Evolutionary conservation across 2,113 vertebrate species (phyloP), one percentile per base, ranked within the genome.

Genomic region (Sialia sialis): DNA sequence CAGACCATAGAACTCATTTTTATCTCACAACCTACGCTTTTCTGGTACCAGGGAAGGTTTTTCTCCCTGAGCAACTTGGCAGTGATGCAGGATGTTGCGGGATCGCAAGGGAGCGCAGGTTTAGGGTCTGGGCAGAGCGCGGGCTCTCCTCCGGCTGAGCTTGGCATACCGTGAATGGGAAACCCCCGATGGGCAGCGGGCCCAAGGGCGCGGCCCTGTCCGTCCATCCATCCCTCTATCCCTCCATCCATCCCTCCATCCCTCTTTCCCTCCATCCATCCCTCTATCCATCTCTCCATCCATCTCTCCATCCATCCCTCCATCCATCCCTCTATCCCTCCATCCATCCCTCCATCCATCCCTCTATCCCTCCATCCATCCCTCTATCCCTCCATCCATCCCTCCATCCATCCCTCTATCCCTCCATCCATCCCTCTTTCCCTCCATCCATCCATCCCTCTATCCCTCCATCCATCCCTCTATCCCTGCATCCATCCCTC

Each of bases 51-150:
- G 48, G 83, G 17, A 8, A 18, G 51, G 48, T 10, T 7, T 25
- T 29, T 38, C 43, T 15, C 74, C 59, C 63, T 0, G 52, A 44
- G 54, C 62, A 22, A 7, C 49, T 6, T 2, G 34, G 34, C 6
- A 9, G 16, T 0, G 56, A 13, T 1, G 51, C 0, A 12, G 25
- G 3, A 1, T 0, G 0, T 5, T 4, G 6, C 0, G 11, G 38
- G 59, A 19, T 21, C 0, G 4, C 5, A 6, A 30, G 22, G 4
- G 5, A 3, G 13, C 0, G 6, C 1, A 1, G 59, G 23, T 13
- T 22, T 21, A 7, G 59, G 63, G 13, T 6, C 27, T 2, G 23
- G 32, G 29, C 60, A 4, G 30, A 5, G 52, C 8, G 12, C 29
- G 0, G 14, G 15, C 26, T 0, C 25, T 25, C 5, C n/a, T 27